A percentile compares a stretch with the other conserved stretches of the same genome.
These are phyloP conservation scores for Bothrops jararaca DNA, from an alignment of 2,113 vertebrate species.

Conservation along the genomic window DNA sequence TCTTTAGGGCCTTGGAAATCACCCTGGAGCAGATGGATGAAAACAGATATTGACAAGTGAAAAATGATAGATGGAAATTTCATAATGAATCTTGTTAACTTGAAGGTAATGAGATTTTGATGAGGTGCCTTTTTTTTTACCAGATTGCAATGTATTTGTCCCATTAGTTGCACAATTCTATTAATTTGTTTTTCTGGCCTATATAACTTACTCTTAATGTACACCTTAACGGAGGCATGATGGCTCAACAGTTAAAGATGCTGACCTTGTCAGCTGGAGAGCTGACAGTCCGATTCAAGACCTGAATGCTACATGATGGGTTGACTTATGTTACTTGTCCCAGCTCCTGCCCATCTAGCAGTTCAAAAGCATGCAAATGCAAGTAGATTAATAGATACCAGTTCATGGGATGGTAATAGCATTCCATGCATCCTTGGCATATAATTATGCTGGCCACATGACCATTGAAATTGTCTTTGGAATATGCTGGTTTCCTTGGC, in stretches of 20 bases:
- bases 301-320: too few relatives aligned
- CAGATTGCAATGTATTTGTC: neutral
- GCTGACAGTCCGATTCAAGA: neutral
- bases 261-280: too few relatives aligned
- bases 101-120: neutral
- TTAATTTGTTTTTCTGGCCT: neutral
- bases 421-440: too few relatives aligned
- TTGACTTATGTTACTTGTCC: neutral
- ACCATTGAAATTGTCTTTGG: too few relatives aligned
- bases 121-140: neutral
- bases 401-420: too few relatives aligned
- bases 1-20: neutral
- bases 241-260: neutral
- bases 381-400: too few relatives aligned
- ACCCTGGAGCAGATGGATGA: neutral
- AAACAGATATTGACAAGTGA: neutral
- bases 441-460: too few relatives aligned
- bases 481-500: neutral
- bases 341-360: neutral
- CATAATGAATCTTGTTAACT: neutral
- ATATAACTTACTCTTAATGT: neutral
- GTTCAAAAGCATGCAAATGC: too few relatives aligned
- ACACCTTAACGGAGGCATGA: too few relatives aligned
- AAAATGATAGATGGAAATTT: neutral
- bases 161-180: neutral